A percentile compares a stretch with the other conserved stretches of the same genome.
These are phyloP conservation scores for Parotocinclus haroldoi DNA, from an alignment of 2,797 vertebrate species.

Conservation along the genomic window DNA sequence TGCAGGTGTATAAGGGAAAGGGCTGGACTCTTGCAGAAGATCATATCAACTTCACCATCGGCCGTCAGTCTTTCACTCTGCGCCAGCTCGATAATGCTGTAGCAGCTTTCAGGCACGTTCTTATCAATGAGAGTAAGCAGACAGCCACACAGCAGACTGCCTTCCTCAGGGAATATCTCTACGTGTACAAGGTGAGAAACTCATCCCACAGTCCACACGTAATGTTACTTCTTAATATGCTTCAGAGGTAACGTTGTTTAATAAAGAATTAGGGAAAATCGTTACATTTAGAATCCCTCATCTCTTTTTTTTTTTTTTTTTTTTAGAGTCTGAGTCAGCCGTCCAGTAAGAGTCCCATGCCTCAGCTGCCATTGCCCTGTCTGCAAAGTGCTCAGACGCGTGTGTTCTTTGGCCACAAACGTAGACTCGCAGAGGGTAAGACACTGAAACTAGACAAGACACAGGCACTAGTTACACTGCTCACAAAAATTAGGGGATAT, in stretches of 20 bases:
- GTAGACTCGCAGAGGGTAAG: constrained; percentile 88
- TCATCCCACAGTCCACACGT: too few relatives aligned
- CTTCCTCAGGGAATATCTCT: constrained; percentile 95
- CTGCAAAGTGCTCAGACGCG: constrained; percentile 87
- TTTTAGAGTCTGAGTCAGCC: constrained; percentile 78
- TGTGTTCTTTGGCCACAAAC: constrained; percentile 93
- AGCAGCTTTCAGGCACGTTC: constrained; percentile 88
- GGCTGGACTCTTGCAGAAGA: constrained; percentile 96
- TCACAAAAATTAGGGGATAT: too few relatives aligned
- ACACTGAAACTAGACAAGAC: too few relatives aligned
- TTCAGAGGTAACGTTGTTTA: too few relatives aligned
- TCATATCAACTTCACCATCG: constrained; percentile 98
- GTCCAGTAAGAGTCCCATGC: constrained; percentile 71
- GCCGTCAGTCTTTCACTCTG: constrained; percentile 92
- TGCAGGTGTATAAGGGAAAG: constrained; percentile 96
- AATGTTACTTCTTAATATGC: too few relatives aligned
- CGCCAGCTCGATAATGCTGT: constrained; percentile 86
- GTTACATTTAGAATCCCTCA: background rate
- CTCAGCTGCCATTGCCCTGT: constrained; percentile 89
- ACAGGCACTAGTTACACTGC: too few relatives aligned
- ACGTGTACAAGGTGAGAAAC: constrained; percentile 85
- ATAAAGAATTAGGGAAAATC: too few relatives aligned
- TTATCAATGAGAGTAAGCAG: constrained; percentile 93
- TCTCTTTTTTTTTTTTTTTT: constrained; percentile 4
- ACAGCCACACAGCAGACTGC: constrained; percentile 88